Evolutionary conservation across 2,888 invertebrate genomes (phyloP).

Genomic region (Latheticus oryzae): DNA sequence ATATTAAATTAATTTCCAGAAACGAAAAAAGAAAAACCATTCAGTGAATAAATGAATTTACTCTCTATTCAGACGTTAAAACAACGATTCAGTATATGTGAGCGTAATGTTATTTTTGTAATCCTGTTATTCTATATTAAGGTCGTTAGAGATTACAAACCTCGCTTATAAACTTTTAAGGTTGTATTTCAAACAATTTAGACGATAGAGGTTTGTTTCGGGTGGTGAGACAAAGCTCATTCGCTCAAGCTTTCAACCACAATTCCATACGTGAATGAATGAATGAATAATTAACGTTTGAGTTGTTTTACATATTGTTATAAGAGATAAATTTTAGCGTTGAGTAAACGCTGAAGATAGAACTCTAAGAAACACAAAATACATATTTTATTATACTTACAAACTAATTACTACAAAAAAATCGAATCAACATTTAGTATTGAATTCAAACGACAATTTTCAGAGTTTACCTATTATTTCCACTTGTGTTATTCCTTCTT

Average conservation of each 20-base stretch:
- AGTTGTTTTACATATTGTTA: conserved; percentile 8
- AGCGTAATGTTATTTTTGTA: conserved; percentile 11
- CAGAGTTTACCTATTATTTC: no score
- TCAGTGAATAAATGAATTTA: no score
- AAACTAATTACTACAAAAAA: no score
- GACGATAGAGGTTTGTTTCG: conserved; percentile 3
- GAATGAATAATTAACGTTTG: conserved; percentile 23
- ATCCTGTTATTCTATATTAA: conserved; percentile 13
- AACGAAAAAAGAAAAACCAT: no score
- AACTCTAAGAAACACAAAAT: no score
- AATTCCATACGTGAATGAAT: conserved; percentile 4
- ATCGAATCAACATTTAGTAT: no score
- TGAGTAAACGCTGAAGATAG: no score
- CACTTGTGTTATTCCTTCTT: no score
- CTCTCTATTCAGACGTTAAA: not conserved
- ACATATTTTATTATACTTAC: no score
- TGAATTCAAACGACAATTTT: no score
- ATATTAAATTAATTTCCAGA: no score
- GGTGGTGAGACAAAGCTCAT: conserved; percentile 23
- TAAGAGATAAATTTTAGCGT: conserved; percentile 15
- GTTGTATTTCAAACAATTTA: conserved; percentile 24
- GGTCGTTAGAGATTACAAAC: conserved; percentile 9
- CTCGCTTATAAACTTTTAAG: conserved; percentile 13
- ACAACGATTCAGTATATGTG: not conserved
- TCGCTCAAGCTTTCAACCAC: conserved; percentile 11